phyloP scores from a whole-genome alignment of 2,113 vertebrate genomes.

The Rhabdornis inornatus region DNA sequence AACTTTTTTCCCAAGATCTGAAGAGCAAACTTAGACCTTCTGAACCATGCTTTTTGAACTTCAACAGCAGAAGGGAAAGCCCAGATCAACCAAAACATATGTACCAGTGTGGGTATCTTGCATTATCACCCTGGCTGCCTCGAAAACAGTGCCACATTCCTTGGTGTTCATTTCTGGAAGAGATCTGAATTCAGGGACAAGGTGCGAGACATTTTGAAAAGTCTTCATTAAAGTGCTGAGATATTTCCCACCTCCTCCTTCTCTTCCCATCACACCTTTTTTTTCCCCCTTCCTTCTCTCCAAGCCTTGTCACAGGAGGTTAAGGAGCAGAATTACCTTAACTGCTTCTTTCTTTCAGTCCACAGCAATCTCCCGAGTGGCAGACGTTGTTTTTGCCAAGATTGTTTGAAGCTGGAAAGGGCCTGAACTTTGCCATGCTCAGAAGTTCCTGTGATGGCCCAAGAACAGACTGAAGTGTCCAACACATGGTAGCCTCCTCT shows the following conservation, averaged over 20 bases:
- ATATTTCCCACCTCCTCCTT: not conserved
- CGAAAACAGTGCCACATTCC: accelerated
- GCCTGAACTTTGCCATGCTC: not conserved
- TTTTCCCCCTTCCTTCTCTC: not conserved
- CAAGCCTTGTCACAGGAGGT: not conserved
- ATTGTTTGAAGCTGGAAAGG: not conserved
- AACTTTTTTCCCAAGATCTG: not conserved
- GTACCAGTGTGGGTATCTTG: accelerated
- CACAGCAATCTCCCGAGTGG: not conserved
- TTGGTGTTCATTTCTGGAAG: not conserved
- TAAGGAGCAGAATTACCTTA: constrained; percentile 6
- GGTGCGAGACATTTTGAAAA: constrained; percentile 11
- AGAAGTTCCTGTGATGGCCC: not conserved
- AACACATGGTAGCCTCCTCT: accelerated
- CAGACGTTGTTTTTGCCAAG: not conserved
- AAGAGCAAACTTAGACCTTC: not conserved
- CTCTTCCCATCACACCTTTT: not conserved
- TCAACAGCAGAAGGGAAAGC: not conserved
- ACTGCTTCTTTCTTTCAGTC: not conserved
- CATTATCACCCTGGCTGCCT: not conserved
- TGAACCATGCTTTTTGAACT: not conserved
- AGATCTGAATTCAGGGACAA: not conserved
- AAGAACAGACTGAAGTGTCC: not conserved
- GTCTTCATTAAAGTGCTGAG: not conserved
- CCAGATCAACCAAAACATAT: not conserved